phyloP scores from a whole-genome alignment of 2,797 vertebrate species.

The Lemur catta region DNA sequence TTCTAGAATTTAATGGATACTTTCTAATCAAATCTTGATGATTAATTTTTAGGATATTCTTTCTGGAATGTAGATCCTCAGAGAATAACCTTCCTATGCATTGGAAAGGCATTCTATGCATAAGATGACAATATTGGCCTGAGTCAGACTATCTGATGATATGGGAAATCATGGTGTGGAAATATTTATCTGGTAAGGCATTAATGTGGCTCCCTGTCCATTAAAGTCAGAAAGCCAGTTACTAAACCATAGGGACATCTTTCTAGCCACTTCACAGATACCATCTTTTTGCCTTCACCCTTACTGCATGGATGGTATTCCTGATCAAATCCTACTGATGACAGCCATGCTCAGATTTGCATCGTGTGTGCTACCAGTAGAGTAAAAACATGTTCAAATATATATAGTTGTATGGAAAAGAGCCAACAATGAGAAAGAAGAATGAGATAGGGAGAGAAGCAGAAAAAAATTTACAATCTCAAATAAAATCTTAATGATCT shows the following conservation, averaged over 20 bases:
- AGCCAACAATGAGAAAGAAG: background rate
- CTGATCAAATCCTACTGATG: background rate
- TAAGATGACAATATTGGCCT: background rate
- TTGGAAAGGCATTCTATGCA: background rate
- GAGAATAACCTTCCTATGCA: background rate
- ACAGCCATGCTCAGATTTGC: background rate
- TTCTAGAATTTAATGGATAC: background rate
- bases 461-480: background rate
- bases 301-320: background rate
- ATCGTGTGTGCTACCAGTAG: background rate
- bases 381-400: background rate
- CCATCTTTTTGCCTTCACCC: background rate
- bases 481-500: background rate
- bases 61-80: background rate
- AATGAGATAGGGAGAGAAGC: background rate
- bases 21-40: background rate
- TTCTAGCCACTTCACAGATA: background rate
- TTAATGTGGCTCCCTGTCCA: background rate
- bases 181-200: background rate
- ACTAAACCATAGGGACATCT: background rate
- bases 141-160: background rate
- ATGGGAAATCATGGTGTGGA: background rate
- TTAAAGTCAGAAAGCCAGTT: background rate
- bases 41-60: background rate
- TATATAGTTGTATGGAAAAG: background rate